Percentiles rank a stretch among this genome's conserved stretches.
These are phyloP conservation scores for Hippocampus abdominalis DNA, from an alignment of 2,113 vertebrate species.

Conservation along the genomic window DNA sequence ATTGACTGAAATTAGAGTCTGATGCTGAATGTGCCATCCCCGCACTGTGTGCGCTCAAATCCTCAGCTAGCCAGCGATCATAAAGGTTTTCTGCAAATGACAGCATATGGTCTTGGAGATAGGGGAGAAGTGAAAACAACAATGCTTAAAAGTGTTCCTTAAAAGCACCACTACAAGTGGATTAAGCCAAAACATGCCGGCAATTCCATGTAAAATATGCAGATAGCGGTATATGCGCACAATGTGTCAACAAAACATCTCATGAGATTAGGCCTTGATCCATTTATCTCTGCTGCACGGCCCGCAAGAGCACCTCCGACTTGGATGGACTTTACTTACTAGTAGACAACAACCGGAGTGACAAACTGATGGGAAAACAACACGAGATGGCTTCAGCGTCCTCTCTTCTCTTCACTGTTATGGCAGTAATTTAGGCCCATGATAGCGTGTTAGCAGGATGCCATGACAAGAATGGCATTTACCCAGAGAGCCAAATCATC, in stretches of 20 bases:
- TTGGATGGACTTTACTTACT: slow-evolving; percentile 33
- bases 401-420: slow-evolving; percentile 45
- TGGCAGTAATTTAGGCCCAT: slow-evolving; percentile 57
- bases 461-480: slow-evolving; percentile 69
- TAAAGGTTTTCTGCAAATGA: slow-evolving; percentile 72
- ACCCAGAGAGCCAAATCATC: slow-evolving; percentile 67
- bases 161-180: slow-evolving; percentile 70
- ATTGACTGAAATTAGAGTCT: slow-evolving; percentile 89
- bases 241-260: slow-evolving; percentile 71
- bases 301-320: slow-evolving; percentile 30
- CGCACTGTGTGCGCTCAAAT: slow-evolving; percentile 68
- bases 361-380: slow-evolving; percentile 21
- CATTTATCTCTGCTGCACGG: slow-evolving; percentile 67
- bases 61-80: slow-evolving; percentile 71
- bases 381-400: slow-evolving; percentile 38
- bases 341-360: slow-evolving; percentile 11
- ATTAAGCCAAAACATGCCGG: slow-evolving; percentile 71
- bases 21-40: slow-evolving; percentile 81
- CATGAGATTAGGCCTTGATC: slow-evolving; percentile 72
- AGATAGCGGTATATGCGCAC: slow-evolving; percentile 57
- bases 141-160: slow-evolving; percentile 73
- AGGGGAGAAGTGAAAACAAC: slow-evolving; percentile 73
- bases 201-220: slow-evolving; percentile 72
- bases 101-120: slow-evolving; percentile 54
- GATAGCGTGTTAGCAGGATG: slow-evolving; percentile 68